These are phyloP conservation scores for Limnephilus lunatus DNA, from an alignment of 2,888 invertebrate species.

Conservation along the genomic window DNA sequence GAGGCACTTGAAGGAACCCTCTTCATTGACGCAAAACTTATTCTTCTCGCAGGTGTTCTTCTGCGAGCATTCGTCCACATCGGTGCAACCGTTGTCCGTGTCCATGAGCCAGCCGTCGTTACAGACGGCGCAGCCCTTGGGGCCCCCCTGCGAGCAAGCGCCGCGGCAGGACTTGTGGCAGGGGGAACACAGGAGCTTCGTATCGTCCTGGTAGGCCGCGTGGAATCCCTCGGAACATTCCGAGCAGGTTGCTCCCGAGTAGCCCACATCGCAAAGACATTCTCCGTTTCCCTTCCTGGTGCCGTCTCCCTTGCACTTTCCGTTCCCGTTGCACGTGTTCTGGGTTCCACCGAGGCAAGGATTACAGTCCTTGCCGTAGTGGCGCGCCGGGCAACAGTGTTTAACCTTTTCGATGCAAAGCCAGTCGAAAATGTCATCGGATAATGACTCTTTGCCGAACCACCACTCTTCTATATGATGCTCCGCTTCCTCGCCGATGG, in stretches of 20 bases:
- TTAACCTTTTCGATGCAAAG: constrained; percentile 88
- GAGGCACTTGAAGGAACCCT: constrained; percentile 89
- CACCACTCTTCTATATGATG: constrained; percentile 93
- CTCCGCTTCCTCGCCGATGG: constrained; percentile 90
- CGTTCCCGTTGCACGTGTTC: constrained; percentile 88
- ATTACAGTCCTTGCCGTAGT: constrained; percentile 89
- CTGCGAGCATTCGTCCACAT: constrained; percentile 89
- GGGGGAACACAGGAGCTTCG: constrained; percentile 84
- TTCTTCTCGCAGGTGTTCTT: constrained; percentile 78
- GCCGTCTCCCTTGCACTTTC: constrained; percentile 89
- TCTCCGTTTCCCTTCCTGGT: constrained; percentile 95
- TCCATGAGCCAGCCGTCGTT: constrained; percentile 85
- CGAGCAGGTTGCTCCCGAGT: constrained; percentile 86
- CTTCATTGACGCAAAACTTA: constrained; percentile 93
- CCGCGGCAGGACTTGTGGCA: constrained; percentile 90
- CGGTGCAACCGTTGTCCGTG: constrained; percentile 87
- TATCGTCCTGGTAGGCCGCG: constrained; percentile 84
- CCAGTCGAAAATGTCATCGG: constrained; percentile 82
- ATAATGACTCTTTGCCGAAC: constrained; percentile 80
- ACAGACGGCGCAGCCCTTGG: constrained; percentile 80
- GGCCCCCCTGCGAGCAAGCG: constrained; percentile 85
- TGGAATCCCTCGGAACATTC: constrained; percentile 87
- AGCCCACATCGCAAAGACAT: constrained; percentile 91
- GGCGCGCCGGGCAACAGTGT: constrained; percentile 90
- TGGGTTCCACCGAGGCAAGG: constrained; percentile 87